Conservation (phyloP, 2,888 invertebrate species). For the Himalopsyche tibetana region DNA sequence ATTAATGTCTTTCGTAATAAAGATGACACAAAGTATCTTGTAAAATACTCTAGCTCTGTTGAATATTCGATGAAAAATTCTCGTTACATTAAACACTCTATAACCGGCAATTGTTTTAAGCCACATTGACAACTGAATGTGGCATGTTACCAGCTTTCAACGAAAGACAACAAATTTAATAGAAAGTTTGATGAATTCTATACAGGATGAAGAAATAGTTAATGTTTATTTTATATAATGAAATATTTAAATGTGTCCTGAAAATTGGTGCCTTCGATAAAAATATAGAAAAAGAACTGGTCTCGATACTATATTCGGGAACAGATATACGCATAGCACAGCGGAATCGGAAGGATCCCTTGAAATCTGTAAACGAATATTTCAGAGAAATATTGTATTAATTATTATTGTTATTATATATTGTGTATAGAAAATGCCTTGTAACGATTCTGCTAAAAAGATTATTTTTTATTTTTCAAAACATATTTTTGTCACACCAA, state of each 20-base stretch:
- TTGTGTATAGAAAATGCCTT: slow-evolving; percentile 40
- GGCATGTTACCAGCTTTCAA: slow-evolving; percentile 39
- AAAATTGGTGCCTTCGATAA: slow-evolving; percentile 39
- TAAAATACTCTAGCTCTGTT: too few relatives aligned
- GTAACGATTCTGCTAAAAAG: slow-evolving; percentile 36
- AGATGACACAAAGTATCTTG: too few relatives aligned
- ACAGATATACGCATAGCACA: slow-evolving; percentile 13
- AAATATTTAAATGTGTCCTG: slow-evolving; percentile 38
- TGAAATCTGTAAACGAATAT: slow-evolving; percentile 4
- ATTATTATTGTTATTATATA: slow-evolving; percentile 20
- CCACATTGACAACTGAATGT: slow-evolving; percentile 15
- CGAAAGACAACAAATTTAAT: slow-evolving; percentile 25
- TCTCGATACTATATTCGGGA: slow-evolving; percentile 6
- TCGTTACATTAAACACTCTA: not conserved
- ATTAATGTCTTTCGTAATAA: too few relatives aligned
- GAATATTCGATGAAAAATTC: too few relatives aligned
- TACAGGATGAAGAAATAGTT: slow-evolving; percentile 5
- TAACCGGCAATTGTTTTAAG: not conserved
- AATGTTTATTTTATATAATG: slow-evolving; percentile 32
- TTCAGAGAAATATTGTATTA: slow-evolving; percentile 31
- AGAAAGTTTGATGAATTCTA: slow-evolving; percentile 10
- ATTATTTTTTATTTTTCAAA: slow-evolving; percentile 36
- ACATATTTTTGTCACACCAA: slow-evolving; percentile 39
- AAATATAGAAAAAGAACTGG: slow-evolving; percentile 27
- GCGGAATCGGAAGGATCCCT: not conserved